A percentile compares a stretch with the other conserved stretches of the same genome.
These are phyloP conservation scores for Pterostichus niger DNA, from an alignment of 2,888 invertebrate species.

Conservation along the genomic window DNA sequence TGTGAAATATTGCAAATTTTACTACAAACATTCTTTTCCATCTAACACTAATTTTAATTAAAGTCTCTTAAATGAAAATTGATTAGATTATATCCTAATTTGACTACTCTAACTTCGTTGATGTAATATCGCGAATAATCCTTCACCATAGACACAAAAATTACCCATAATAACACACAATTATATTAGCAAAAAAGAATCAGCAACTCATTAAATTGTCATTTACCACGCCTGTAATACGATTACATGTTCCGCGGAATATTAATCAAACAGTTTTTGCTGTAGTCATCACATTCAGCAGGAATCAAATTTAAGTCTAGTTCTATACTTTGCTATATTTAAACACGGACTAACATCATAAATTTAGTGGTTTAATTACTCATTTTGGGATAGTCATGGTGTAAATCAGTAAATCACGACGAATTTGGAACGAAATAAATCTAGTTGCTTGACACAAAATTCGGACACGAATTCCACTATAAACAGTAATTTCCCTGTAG, in stretches of 20 bases:
- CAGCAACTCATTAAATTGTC: constrained; percentile 33
- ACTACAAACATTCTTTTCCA: no score
- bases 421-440: constrained; percentile 20
- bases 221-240: constrained; percentile 30
- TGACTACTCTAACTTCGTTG: neutral
- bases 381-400: neutral
- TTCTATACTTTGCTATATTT: neutral
- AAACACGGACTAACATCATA: constrained; percentile 3
- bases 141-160: constrained; percentile 21
- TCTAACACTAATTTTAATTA: no score
- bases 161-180: constrained; percentile 23
- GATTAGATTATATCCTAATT: no score
- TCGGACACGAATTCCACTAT: neutral
- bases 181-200: constrained; percentile 31
- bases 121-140: neutral
- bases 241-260: constrained; percentile 41
- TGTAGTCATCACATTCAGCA: constrained; percentile 1
- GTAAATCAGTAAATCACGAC: constrained; percentile 16
- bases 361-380: constrained; percentile 22
- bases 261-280: constrained; percentile 36
- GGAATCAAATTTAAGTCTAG: constrained; percentile 21
- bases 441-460: constrained; percentile 2
- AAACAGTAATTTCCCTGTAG: no score
- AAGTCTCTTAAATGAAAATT: no score
- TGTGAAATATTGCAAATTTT: no score